Evolutionary conservation across 1,140 invertebrate species (phyloP).

Genomic region (Pemphigus obesinymphae): DNA sequence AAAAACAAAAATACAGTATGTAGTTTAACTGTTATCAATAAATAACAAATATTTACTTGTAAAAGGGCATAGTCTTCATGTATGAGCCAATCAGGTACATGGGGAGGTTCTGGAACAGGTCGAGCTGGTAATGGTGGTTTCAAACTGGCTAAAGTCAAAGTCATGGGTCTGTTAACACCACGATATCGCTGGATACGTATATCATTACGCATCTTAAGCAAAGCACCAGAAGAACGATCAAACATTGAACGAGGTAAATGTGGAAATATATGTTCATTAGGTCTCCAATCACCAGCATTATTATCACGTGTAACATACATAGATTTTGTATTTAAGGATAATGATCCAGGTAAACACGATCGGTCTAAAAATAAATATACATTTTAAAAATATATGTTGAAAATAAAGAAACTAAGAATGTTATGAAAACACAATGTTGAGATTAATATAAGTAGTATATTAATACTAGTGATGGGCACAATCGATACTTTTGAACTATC

Average conservation of each 20-base stretch:
- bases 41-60: conserved; percentile 51
- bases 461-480: too few relatives aligned
- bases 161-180: conserved; percentile 57
- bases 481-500: too few relatives aligned
- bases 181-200: conserved; percentile 70
- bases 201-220: conserved; percentile 72
- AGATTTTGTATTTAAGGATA: conserved; percentile 9
- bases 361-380: neutral
- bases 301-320: conserved; percentile 5
- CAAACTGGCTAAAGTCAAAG: conserved; percentile 56
- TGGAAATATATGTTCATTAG: conserved; percentile 66
- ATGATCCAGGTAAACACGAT: conserved; percentile 9
- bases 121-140: conserved; percentile 57
- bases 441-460: too few relatives aligned
- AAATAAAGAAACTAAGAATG: too few relatives aligned
- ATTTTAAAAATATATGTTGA: too few relatives aligned
- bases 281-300: conserved; percentile 50
- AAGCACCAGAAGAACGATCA: conserved; percentile 72
- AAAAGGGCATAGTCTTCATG: conserved; percentile 84
- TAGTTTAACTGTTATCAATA: neutral
- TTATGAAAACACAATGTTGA: too few relatives aligned
- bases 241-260: conserved; percentile 80
- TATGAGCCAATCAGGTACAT: conserved; percentile 77
- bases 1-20: neutral
- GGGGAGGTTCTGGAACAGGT: conserved; percentile 60